Evolutionary conservation across 2,113 vertebrate species (phyloP), one percentile per base, ranked within the genome.

Genomic region (Gobio gobio): DNA sequence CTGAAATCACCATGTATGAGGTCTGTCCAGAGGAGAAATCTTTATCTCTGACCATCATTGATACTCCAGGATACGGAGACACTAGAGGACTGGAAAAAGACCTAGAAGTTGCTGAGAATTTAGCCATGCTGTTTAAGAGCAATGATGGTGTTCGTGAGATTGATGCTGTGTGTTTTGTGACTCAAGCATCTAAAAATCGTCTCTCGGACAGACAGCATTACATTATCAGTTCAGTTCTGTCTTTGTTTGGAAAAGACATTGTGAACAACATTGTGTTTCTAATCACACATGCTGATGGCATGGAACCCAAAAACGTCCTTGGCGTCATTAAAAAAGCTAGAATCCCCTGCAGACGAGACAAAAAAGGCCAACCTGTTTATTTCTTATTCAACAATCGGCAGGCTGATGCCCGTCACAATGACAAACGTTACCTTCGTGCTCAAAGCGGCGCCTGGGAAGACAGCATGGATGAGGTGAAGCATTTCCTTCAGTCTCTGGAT

Each of bases 11-110:
- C 56, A 58, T 9, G 56, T 51, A 51, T 51, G 49, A 51, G 14
- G 49, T 51, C 49, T 51, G 14, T 51, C 49, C 49, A 16, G 49
- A 5, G 18, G 49, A 51, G 49, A 51, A 1, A 5, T 14, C 5
- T 5, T 4, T 51, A 18, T 18, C 49, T 5, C 49, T 51, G 14
- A 51, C 49, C 49, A 51, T 51, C 49, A 51, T 58, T 58, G 18
- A 58, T 22, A 58, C 20, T 58, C 22, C 56, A 58, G 22, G 56
- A 22, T 58, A 66, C 14, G 63, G 63, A 66, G 63, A 66, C 2
- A 29, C 63, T 18, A 66, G 7, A 58, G 90, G 89, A 26, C 66
- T 86, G 3, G 58, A 63, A 1, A 70, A 14, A 2, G 90, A 90
- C 29, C 58, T 54, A 9, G 1, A 51, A 1, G 73, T 91, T 5